Base-by-base conservation (phyloP, 2,113 vertebrate genomes). In the Porphyrio hochstetteri region DNA sequence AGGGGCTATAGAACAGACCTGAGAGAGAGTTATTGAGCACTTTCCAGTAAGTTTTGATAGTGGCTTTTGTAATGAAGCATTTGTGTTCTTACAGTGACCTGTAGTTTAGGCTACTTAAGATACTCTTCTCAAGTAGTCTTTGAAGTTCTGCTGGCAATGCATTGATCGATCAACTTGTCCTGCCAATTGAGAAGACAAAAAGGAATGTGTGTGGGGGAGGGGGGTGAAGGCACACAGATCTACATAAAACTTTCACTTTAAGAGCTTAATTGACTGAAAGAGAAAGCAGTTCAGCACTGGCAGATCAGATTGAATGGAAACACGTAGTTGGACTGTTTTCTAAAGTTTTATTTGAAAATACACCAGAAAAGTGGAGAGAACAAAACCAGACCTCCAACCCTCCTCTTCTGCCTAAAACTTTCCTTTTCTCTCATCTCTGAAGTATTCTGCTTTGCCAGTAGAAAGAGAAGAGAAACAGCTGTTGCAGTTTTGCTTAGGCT, bases 391-490 rank as follows among this genome's bases (percentile, higher is more conserved):
- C 71, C 53, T 94, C 52, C 81, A 83, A 23, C 69, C 33, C 67
- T 61, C 35, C 7, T 64, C 24, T 93, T 96, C 85, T 93, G 61
- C 80, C 83, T 83, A 71, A 92, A 95, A 93, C 69, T 96, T 95
- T 76, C 69, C 50, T 91, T 94, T 95, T 92, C 86, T 94, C 80
- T 95, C 82, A 68, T 92, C 64, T 93, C 64, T 75, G 64, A 94
- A 93, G 56, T 77, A 88, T 80, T 96, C 79, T 92, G 55, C 82
- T 86, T 90, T 93, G 82, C 94, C 80, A 95, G 44, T 92, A 92
- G 85, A 85, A 94, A 68, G 42, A 91, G 79, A 93, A 86, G 90
- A 95, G 92, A 90, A 96, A 88, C 95, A 96, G 76, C 90, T 96
- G 88, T 86, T 96, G 18, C 35, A 77, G 18, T 94, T 96, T 78